phyloP scores from a whole-genome alignment of 2,113 vertebrate genomes.

The Jacana jacana region DNA sequence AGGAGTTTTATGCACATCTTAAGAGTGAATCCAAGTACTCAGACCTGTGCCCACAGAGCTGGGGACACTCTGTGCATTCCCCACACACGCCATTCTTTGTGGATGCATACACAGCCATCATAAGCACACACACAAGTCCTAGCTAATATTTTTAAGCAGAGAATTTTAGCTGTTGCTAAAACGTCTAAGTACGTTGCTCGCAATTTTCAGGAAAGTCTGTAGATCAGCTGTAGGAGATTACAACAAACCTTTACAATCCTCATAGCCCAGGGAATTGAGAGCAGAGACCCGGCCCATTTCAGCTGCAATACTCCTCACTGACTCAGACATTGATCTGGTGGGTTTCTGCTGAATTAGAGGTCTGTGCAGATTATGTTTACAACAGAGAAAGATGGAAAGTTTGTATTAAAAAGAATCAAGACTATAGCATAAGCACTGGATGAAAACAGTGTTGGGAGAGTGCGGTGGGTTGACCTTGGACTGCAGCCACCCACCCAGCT shows the following conservation, averaged over 20 bases:
- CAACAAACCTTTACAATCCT: background rate
- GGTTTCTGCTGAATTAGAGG: background rate
- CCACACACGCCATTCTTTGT: background rate
- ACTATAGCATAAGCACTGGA: accelerated
- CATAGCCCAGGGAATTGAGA: background rate
- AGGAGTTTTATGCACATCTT: conserved; percentile 4
- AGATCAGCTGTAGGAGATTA: background rate
- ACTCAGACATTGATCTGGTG: background rate
- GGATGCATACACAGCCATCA: background rate
- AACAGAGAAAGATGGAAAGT: background rate
- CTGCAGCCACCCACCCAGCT: background rate
- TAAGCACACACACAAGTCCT: background rate
- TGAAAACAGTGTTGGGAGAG: background rate
- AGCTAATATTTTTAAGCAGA: background rate
- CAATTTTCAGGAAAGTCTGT: background rate
- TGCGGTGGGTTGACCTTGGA: background rate
- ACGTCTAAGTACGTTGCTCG: background rate
- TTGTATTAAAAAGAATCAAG: background rate
- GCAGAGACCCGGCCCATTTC: background rate
- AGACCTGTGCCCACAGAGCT: background rate
- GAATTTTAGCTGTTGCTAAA: background rate
- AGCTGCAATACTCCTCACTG: background rate
- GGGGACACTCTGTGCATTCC: background rate
- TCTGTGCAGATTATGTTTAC: background rate
- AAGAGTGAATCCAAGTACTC: background rate